Evolutionary conservation across 1,140 invertebrate genomes (phyloP).

Genomic region (Dendroctonus ponderosae): DNA sequence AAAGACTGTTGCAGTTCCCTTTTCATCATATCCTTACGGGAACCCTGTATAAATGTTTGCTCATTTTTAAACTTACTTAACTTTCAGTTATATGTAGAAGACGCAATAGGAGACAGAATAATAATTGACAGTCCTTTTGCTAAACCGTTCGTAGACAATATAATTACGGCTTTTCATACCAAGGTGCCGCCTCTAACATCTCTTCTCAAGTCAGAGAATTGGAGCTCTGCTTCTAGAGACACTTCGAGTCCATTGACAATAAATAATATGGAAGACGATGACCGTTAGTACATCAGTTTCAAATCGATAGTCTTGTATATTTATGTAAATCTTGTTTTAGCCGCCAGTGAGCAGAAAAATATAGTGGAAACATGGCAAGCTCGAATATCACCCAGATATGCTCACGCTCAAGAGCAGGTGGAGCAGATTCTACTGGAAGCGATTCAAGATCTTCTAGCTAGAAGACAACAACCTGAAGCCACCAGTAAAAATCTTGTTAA

Average conservation of each 20-base stretch:
- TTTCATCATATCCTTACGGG: too few relatives aligned
- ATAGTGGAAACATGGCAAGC: constrained; percentile 50
- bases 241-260: constrained; percentile 55
- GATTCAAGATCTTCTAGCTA: constrained; percentile 82
- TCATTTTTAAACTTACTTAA: too few relatives aligned
- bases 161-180: constrained; percentile 85
- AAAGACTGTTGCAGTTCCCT: too few relatives aligned
- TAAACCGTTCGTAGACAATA: constrained; percentile 89
- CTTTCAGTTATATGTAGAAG: constrained; percentile 85
- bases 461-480: constrained; percentile 80
- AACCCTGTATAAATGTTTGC: too few relatives aligned
- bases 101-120: constrained; percentile 85
- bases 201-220: constrained; percentile 60
- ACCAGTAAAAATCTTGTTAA: constrained; percentile 86
- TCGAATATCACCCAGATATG: constrained; percentile 59
- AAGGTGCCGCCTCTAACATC: constrained; percentile 64
- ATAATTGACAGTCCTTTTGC: constrained; percentile 94
- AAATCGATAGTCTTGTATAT: not conserved
- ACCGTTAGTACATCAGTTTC: constrained; percentile 42
- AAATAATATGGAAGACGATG: constrained; percentile 59
- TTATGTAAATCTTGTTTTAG: constrained; percentile 9
- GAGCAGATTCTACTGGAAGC: constrained; percentile 82
- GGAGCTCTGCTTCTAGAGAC: constrained; percentile 54
- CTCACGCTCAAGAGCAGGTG: constrained; percentile 66
- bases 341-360: constrained; percentile 54